These are phyloP conservation scores for Blomia tropicalis DNA, from an alignment of 2,888 invertebrate genomes.

Conservation along the genomic window DNA sequence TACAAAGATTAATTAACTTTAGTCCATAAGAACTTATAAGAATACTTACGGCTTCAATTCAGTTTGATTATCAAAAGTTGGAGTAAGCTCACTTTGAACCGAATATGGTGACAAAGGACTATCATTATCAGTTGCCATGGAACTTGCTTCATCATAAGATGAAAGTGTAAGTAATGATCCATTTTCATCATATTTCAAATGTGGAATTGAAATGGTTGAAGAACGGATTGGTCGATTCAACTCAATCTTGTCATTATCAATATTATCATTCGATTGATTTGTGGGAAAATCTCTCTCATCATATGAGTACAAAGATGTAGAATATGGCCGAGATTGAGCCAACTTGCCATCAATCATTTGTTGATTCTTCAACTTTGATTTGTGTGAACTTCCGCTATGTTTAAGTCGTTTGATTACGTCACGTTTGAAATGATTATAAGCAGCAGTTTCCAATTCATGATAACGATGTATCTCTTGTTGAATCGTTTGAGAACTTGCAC, in stretches of 20 bases:
- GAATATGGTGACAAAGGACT: constrained; percentile 1
- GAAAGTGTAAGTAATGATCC: neutral
- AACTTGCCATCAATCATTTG: neutral
- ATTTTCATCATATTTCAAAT: constrained; percentile 9
- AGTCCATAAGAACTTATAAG: neutral
- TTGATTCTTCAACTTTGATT: constrained; percentile 27
- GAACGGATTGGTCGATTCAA: neutral
- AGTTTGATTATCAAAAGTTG: neutral
- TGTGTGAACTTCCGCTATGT: constrained; percentile 46
- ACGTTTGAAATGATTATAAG: constrained; percentile 80
- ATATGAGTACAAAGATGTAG: constrained; percentile 13
- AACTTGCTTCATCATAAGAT: neutral
- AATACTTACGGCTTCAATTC: neutral
- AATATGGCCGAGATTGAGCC: constrained; percentile 1
- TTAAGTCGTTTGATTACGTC: constrained; percentile 82
- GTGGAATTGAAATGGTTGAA: constrained; percentile 11
- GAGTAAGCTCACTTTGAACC: neutral
- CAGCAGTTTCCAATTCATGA: constrained; percentile 78
- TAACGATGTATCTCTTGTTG: constrained; percentile 79
- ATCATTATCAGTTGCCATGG: neutral
- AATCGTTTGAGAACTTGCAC: constrained; percentile 73
- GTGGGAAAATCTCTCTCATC: constrained; percentile 5
- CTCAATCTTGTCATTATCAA: neutral
- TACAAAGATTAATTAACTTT: neutral
- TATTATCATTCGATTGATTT: neutral